Evolutionary conservation across 2,113 vertebrate species (phyloP).

Genomic region (Heliornis fulica): DNA sequence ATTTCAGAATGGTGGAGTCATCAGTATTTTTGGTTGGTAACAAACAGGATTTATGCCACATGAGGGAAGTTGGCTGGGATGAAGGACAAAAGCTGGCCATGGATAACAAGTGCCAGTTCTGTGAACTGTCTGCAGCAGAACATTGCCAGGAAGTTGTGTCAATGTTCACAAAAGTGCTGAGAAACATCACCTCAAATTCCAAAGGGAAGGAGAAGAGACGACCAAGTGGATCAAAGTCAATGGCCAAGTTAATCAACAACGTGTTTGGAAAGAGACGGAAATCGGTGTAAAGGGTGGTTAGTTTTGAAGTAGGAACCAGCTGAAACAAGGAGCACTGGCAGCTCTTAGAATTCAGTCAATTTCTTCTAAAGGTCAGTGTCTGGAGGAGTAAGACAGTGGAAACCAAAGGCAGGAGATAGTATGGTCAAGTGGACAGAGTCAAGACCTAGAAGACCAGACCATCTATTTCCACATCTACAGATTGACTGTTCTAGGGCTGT

Average conservation of each 20-base stretch:
- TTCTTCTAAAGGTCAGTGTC: not conserved
- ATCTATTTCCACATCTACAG: not conserved
- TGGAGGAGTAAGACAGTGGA: not conserved
- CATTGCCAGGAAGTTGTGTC: constrained; percentile 82
- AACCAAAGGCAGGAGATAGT: not conserved
- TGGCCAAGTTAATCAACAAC: constrained; percentile 89
- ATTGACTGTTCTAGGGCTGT: not conserved
- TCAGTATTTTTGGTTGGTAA: constrained; percentile 85
- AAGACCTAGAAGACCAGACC: not conserved
- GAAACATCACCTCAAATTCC: constrained; percentile 61
- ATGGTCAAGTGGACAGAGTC: not conserved
- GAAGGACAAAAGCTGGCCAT: constrained; percentile 82
- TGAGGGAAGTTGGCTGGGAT: constrained; percentile 81
- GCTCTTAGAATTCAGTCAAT: not conserved
- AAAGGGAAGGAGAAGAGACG: constrained; percentile 83
- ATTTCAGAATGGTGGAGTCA: constrained; percentile 74
- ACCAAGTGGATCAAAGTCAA: constrained; percentile 84
- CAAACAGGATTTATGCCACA: constrained; percentile 88
- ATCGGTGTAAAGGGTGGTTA: constrained; percentile 75
- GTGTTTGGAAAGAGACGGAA: constrained; percentile 88
- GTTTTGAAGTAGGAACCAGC: not conserved
- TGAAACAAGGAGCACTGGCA: not conserved
- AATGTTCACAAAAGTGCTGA: constrained; percentile 83
- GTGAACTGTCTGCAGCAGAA: constrained; percentile 87
- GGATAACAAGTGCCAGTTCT: constrained; percentile 83